phyloP scores from a whole-genome alignment of 2,113 vertebrate species.

The Entomyzon cyanotis region DNA sequence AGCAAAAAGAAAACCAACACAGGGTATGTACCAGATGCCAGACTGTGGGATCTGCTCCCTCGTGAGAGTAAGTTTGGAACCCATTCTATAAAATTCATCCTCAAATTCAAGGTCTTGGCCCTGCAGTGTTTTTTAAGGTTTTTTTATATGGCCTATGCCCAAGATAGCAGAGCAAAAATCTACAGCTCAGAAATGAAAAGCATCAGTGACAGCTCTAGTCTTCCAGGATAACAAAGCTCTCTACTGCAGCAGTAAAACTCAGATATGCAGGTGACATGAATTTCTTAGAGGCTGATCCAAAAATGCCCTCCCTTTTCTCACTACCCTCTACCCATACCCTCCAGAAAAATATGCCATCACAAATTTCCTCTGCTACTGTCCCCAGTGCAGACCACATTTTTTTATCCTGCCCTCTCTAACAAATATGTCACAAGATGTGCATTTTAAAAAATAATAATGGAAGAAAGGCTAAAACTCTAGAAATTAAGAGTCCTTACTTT shows the following conservation, averaged over 20 bases:
- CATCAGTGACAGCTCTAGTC: not conserved
- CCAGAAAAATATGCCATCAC: not conserved
- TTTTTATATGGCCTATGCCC: not conserved
- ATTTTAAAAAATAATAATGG: not conserved
- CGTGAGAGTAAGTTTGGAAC: not conserved
- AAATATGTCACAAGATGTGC: not conserved
- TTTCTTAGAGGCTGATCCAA: not conserved
- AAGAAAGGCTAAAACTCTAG: not conserved
- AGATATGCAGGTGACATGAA: not conserved
- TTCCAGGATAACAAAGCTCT: not conserved
- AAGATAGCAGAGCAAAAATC: not conserved
- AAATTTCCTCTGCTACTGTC: not conserved
- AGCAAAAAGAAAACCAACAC: too few relatives aligned
- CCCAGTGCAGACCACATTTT: not conserved
- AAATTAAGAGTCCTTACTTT: not conserved
- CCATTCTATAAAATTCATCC: not conserved
- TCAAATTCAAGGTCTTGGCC: not conserved
- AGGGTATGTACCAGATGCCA: not conserved
- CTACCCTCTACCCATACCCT: not conserved
- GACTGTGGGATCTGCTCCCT: not conserved
- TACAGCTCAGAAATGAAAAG: not conserved
- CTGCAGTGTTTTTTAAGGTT: accelerated
- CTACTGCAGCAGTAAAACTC: not conserved
- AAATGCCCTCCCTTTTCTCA: not conserved
- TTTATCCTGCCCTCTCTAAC: not conserved